Evolutionary conservation across 2,797 vertebrate genomes (phyloP), one percentile per base, ranked within the genome.

Genomic region (Serranus cabrilla): DNA sequence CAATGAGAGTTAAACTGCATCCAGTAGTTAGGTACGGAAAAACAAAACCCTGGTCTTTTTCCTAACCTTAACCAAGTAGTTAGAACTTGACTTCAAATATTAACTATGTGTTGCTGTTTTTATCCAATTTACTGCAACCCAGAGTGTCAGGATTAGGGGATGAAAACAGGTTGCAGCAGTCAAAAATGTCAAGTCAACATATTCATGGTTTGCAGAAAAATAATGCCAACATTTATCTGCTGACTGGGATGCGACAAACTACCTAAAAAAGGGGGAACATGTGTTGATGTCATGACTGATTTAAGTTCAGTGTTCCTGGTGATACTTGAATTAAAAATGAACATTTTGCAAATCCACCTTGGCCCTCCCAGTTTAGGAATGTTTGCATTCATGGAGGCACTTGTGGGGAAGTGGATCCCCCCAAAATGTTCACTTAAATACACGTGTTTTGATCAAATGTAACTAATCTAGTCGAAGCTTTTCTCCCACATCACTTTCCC

Each of bases 401-500:
- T 58, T 67, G 23, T 23, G 37, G 58, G 31, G 62, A 54, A 75
- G 50, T 51, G 7, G 39, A 59, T 72, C n/a, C 23, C 12, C 45
- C 31, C 6, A 6, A 16, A 75, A 51, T 56, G n/a, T 16, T 52
- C 59, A 13, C 23, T 58, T 67, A 63, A 64, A 79, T 45, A 52
- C 21, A 59, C 20, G 43, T 14, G 42, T 51, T 65, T 66, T 59
- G 43, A 59, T 60, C 21, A 76, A 73, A 77, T 66, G 17, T 5
- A 59, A 46, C 71, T 71, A 76, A 79, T 85, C 68, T 71, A 78
- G 74, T 74, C 34, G 54, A 60, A 73, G 59, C 56, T 59, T 80
- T 77, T 57, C 76, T 80, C 59, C 64, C 50, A 73, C 75, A 87
- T 80, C 59, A 62, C 77, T 78, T 83, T 78, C 62, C 70, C 80